These are phyloP conservation scores for Megathymus violae DNA, from an alignment of 1,140 invertebrate species.

Conservation along the genomic window DNA sequence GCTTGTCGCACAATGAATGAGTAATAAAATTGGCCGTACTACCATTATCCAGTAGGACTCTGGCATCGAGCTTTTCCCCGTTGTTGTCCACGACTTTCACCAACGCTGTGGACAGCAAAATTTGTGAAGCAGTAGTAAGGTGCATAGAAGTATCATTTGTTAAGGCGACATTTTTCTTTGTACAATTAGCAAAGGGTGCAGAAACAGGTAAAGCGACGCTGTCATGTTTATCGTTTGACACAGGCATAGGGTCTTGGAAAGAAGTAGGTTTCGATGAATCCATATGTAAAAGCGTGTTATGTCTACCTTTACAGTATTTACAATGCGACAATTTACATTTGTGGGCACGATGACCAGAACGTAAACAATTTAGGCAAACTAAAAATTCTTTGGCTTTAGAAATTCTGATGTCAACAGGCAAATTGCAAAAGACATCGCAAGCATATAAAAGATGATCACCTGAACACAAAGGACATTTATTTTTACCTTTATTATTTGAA, in stretches of 20 bases:
- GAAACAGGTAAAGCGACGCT: too few relatives aligned
- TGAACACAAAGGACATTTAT: conserved; percentile 18
- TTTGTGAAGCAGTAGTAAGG: neutral
- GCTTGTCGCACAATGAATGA: conserved; percentile 11
- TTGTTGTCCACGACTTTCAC: conserved; percentile 6
- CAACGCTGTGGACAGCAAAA: conserved; percentile 17
- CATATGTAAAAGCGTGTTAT: conserved; percentile 33
- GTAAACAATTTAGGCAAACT: conserved; percentile 36
- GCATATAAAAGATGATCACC: conserved; percentile 32
- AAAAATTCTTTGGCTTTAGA: conserved; percentile 28
- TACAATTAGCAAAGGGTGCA: too few relatives aligned
- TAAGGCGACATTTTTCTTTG: too few relatives aligned
- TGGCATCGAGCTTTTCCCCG: neutral
- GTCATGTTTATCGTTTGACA: too few relatives aligned
- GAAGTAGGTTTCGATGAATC: too few relatives aligned
- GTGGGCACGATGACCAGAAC: conserved; percentile 20
- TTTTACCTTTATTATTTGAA: neutral
- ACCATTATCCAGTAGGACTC: conserved; percentile 25
- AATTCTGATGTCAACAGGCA: conserved; percentile 17
- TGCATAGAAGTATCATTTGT: too few relatives aligned
- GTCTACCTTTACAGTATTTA: conserved; percentile 31
- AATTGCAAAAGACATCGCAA: conserved; percentile 31
- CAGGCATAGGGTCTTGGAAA: too few relatives aligned
- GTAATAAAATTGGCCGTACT: conserved; percentile 24
- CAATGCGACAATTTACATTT: conserved; percentile 24